Base-by-base conservation (phyloP, 2,888 invertebrate genomes). In the Chorisops tibialis region DNA sequence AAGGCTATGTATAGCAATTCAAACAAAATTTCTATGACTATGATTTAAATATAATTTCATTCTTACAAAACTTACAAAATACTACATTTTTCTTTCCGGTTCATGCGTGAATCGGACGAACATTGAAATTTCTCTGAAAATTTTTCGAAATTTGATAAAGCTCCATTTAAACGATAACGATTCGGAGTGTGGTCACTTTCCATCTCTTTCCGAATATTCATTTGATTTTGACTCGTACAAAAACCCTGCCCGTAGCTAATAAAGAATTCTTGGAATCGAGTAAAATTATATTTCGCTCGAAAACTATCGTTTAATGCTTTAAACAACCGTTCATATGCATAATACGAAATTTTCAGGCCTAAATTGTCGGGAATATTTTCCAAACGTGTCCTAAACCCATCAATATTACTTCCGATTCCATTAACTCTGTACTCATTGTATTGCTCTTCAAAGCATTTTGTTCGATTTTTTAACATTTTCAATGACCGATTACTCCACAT, bases 281-380 rank as follows among this genome's bases (percentile, higher is more conserved):
- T 47, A 22, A 52, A 52, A 24, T 52, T 24, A 9, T 37, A 38
- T 22, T 37, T 45, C 14, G 35, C 9, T 7, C 2, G 30, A n/a
- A n/a, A n/a, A 5, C 5, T 7, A 30, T 30, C 30, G 3, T 30
- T 30, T 30, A 7, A 5, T 7, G 19, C 39, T 2, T 24, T 48
- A 3, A 16, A 12, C 9, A 35, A 16, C 3, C 18, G 22, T 35
- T 48, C 47, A 16, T 39, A 62, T 19, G 48, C 16, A 30, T 54
- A 24, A 38, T 35, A 56, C 7, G 62, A 39, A 39, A 56, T 37
- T 30, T 30, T 4, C 9, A 62, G 1, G 16, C 62, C 62, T n/a
- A 48, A 9, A 41, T 56, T 54, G 35, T 56, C 54, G 9, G 62
- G 47, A 35, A 62, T 41, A 49, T 62, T 62, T 30, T 62, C 62